These are phyloP conservation scores for Callaeas wilsoni DNA, from an alignment of 2,113 vertebrate genomes.

Conservation along the genomic window DNA sequence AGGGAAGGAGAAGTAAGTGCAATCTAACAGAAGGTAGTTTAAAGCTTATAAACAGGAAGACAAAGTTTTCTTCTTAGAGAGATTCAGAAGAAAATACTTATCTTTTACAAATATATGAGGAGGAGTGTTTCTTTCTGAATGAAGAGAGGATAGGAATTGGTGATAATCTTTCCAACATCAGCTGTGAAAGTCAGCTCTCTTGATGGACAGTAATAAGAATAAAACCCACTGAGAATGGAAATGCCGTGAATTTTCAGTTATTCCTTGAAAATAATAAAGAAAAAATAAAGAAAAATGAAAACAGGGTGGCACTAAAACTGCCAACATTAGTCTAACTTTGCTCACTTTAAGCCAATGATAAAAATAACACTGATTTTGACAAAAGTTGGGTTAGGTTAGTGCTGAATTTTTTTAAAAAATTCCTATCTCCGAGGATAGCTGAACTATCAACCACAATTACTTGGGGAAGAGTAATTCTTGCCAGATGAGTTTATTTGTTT, in stretches of 20 bases:
- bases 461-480: not conserved
- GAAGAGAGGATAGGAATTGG: not conserved
- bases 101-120: not conserved
- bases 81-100: not conserved
- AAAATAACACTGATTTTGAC: not conserved
- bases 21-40: not conserved
- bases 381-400: not conserved
- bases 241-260: not conserved
- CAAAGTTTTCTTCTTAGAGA: not conserved
- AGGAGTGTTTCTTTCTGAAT: not conserved
- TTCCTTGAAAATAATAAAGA: not conserved
- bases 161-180: not conserved
- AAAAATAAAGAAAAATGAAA: not conserved
- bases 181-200: not conserved
- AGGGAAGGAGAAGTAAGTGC: not conserved
- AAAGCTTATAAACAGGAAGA: not conserved
- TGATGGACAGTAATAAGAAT: not conserved
- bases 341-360: not conserved
- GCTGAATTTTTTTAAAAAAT: not conserved
- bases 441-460: conserved; percentile 24
- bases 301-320: not conserved
- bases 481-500: conserved; percentile 12
- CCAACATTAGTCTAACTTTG: not conserved
- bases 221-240: not conserved
- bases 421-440: not conserved